Conservation (phyloP, 1,140 invertebrate species). For the Doryteuthis pealeii region DNA sequence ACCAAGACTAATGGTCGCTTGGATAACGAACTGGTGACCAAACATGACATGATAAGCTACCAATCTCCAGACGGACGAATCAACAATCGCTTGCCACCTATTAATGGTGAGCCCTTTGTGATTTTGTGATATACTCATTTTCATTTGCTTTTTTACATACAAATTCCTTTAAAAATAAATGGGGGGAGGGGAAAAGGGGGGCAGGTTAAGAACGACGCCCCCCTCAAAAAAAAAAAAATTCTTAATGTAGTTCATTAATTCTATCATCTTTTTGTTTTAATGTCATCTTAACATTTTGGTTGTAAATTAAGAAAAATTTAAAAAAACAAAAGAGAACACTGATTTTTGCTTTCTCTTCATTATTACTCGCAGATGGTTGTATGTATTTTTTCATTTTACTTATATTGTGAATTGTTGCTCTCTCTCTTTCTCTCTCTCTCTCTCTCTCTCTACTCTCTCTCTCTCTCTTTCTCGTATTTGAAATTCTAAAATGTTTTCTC, state of each 20-base stretch:
- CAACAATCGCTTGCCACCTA: constrained; percentile 46
- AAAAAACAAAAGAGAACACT: too few relatives aligned
- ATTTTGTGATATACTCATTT: not conserved
- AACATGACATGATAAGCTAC: constrained; percentile 55
- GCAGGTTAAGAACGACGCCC: too few relatives aligned
- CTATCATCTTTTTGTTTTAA: too few relatives aligned
- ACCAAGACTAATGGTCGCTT: constrained; percentile 20
- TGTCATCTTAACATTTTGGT: too few relatives aligned
- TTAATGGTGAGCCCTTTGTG: constrained; percentile 36
- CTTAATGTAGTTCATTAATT: too few relatives aligned
- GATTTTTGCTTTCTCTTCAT: not conserved
- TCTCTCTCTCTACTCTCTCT: too few relatives aligned
- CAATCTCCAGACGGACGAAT: constrained; percentile 50
- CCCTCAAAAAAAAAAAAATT: not conserved
- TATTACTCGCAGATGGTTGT: constrained; percentile 3
- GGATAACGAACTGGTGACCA: constrained; percentile 35
- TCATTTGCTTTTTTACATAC: not conserved
- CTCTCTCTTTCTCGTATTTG: not conserved
- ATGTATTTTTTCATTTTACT: not conserved
- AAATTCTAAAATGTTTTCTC: not conserved
- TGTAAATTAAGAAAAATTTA: too few relatives aligned
- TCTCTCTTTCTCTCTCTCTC: not conserved
- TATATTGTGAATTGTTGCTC: not conserved
- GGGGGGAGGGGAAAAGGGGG: not conserved
- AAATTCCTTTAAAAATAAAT: not conserved